phyloP scores from a whole-genome alignment of 2,113 vertebrate species.

The Perccottus glenii region DNA sequence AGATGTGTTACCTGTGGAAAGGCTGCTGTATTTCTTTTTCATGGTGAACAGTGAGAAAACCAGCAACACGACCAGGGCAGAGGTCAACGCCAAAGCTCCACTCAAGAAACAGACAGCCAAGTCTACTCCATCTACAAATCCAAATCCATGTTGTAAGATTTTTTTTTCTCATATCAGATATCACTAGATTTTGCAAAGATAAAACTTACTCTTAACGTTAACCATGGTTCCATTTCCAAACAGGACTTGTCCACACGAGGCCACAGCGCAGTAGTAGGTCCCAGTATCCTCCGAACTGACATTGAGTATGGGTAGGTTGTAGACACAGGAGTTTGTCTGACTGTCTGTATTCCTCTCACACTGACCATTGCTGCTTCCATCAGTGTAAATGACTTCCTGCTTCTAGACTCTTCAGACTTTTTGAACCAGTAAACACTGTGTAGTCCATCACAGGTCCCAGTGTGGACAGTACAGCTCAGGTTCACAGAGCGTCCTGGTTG shows the following conservation, averaged over 20 bases:
- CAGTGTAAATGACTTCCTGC: conserved; percentile 45
- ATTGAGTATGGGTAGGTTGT: too few relatives aligned
- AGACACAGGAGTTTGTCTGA: too few relatives aligned
- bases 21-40: neutral
- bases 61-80: neutral
- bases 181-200: too few relatives aligned
- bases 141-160: neutral
- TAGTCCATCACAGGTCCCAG: conserved; percentile 29
- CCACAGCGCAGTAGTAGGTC: too few relatives aligned
- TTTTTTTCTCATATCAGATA: neutral
- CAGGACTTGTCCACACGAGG: too few relatives aligned
- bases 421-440: conserved; percentile 66
- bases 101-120: conserved; percentile 18
- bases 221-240: conserved; percentile 20
- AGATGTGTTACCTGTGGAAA: neutral
- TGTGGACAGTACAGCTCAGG: conserved; percentile 55
- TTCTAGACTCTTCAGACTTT: conserved; percentile 15
- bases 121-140: neutral
- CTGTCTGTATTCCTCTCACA: too few relatives aligned
- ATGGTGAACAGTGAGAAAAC: conserved; percentile 6
- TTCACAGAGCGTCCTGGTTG: conserved; percentile 51
- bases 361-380: neutral
- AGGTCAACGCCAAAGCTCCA: conserved; percentile 21
- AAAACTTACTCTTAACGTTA: neutral
- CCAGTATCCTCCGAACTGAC: too few relatives aligned